phyloP scores from a whole-genome alignment of 2,797 vertebrate species.

The Jordanella pulchra region DNA sequence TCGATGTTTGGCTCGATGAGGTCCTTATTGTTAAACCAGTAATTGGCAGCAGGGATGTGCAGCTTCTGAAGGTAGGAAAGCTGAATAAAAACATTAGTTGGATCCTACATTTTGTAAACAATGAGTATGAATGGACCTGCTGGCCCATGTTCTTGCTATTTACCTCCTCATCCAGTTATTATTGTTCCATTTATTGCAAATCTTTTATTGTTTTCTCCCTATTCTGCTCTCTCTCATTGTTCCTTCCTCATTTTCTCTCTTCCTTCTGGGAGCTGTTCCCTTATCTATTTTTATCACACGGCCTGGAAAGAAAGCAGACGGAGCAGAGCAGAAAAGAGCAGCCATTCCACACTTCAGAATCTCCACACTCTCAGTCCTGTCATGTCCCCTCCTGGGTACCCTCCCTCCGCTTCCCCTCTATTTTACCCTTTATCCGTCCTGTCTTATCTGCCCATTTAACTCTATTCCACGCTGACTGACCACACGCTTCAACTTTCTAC shows the following conservation, averaged over 20 bases:
- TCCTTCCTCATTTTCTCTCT: slow-evolving; percentile 50
- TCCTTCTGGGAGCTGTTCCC: slow-evolving; percentile 77
- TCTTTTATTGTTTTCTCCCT: slow-evolving; percentile 37
- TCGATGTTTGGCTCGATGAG: neutral
- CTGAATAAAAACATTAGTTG: neutral
- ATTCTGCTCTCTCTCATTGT: slow-evolving; percentile 45
- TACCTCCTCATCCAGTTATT: neutral
- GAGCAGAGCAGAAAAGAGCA: slow-evolving; percentile 36
- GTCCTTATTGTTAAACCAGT: too few species aligned
- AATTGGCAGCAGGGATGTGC: too few species aligned
- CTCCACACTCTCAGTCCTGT: slow-evolving; percentile 24
- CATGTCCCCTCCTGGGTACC: slow-evolving; percentile 13
- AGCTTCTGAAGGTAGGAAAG: neutral
- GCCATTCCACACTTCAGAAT: slow-evolving; percentile 19
- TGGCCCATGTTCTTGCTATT: neutral
- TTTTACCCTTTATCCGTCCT: neutral
- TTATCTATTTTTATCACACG: slow-evolving; percentile 78
- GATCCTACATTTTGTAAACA: neutral
- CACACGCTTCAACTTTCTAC: slow-evolving; percentile 18
- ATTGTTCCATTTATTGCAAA: neutral
- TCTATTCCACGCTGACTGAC: slow-evolving; percentile 8
- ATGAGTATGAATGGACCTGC: neutral
- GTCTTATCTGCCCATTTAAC: neutral
- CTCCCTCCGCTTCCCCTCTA: slow-evolving; percentile 7
- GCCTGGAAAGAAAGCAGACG: slow-evolving; percentile 72